Base-by-base conservation (phyloP, 2,888 invertebrate genomes). In the Pemphredon lugubris region DNA sequence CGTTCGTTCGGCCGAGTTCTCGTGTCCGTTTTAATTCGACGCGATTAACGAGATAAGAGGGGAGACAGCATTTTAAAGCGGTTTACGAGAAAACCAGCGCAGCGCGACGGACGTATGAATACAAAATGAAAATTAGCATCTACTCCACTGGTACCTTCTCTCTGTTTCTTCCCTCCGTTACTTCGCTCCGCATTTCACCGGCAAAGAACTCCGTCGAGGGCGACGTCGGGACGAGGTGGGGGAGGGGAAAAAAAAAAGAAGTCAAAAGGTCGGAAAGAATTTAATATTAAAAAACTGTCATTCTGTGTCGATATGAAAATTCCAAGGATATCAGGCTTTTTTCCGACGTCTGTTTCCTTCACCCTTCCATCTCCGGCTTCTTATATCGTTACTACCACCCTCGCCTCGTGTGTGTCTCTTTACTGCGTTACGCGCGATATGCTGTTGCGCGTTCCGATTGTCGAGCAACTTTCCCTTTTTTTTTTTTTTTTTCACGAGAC, bases 201-300 rank as follows among this genome's bases (percentile, higher is more conserved):
- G 13, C 34, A 53, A 18, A 57, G 65, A 68, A 61, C 39, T 72
- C 67, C 78, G 76, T 59, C 32, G 73, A 57, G 26, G 63, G 42
- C 57, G 57, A 18, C 44, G 26, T 26, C 26, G 26, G 26, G n/a
- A n/a, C n/a, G n/a, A n/a, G n/a, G 65, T 40, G 44, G 53, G 32
- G 20, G 64, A 45, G 34, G 44, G 40, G 30, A 30, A 23, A 45
- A 54, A 55, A 76, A 69, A 75, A 72, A 60, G 60, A 82, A 83
- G 76, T 80, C 77, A 82, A 83, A 82, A 84, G 79, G 76, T 77
- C 71, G 77, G 73, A 68, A 76, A 77, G 89, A 89, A 89, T 89
- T 89, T 89, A 88, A 89, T 89, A 89, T 89, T 86, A 87, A 87
- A 88, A 87, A 86, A 86, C 86, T 88, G 87, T 87, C 87, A 87